These are phyloP conservation scores for Illadopsis cleaveri DNA, from an alignment of 2,113 vertebrate species.

Conservation along the genomic window DNA sequence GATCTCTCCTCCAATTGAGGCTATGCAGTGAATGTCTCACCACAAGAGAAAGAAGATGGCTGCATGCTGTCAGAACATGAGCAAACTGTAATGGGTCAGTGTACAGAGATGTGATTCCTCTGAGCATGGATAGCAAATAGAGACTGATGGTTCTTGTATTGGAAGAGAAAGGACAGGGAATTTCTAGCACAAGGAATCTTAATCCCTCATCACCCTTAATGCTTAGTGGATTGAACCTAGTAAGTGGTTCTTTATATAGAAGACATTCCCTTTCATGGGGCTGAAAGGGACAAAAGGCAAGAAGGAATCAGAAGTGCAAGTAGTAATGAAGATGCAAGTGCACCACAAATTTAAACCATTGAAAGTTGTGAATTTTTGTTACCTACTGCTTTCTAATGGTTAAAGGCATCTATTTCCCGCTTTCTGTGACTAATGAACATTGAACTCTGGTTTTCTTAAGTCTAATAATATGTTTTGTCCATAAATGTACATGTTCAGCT, in stretches of 20 bases:
- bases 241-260: neutral
- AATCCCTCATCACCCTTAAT: neutral
- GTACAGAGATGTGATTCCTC: neutral
- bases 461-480: neutral
- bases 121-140: neutral
- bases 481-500: neutral
- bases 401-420: neutral
- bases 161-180: neutral
- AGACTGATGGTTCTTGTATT: neutral
- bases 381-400: neutral
- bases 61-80: neutral
- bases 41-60: neutral
- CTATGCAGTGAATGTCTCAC: accelerated
- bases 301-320: neutral
- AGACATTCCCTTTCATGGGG: neutral
- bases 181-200: neutral
- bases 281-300: neutral
- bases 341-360: neutral
- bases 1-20: neutral
- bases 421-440: neutral
- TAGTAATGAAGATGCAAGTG: neutral
- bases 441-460: neutral
- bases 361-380: neutral
- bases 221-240: neutral
- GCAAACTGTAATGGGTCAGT: neutral